Base-by-base conservation (phyloP, 2,888 invertebrate genomes). In the Syritta pipiens region DNA sequence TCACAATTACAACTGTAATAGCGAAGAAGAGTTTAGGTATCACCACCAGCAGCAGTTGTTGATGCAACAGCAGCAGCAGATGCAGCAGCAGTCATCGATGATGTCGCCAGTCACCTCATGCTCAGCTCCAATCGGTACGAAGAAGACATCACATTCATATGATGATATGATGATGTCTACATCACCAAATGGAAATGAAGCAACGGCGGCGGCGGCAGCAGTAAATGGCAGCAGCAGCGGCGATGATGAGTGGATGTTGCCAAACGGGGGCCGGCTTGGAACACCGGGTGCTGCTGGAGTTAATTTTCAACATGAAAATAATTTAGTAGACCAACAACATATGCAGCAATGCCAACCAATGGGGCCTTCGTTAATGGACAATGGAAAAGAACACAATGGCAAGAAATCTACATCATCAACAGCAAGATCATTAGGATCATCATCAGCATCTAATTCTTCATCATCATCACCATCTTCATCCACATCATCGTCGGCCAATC, bases 231-330 rank as follows among this genome's bases (percentile, higher is more conserved):
- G 82, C 81, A 83, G 76, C 82, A 76, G 82, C 81, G 83, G 83
- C 83, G 85, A 85, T 83, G 84, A 87, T 87, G 87, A 88, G 85
- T 87, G 88, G 88, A 88, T 87, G 85, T 88, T 87, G 85, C 85
- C 86, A 86, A 85, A 88, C 84, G 91, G 91, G 91, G 91, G 91
- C 90, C 87, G 89, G 91, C 88, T 87, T 88, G 90, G 91, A 90
- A 91, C 90, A 91, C 92, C 92, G 92, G 92, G 91, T 91, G 92
- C 91, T 88, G 91, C 89, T 89, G 90, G 88, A 84, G 85, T 86
- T 84, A 86, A 87, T 84, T 87, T 86, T 88, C 88, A 67, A 30
- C 59, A 62, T 74, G 74, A 88, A 82, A 87, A 86, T 83, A 85
- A 85, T 84, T 86, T 87, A 83, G 83, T 85, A 81, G 84, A 86